Base-by-base conservation (phyloP, 2,797 vertebrate genomes). In the Pristis pectinata region DNA sequence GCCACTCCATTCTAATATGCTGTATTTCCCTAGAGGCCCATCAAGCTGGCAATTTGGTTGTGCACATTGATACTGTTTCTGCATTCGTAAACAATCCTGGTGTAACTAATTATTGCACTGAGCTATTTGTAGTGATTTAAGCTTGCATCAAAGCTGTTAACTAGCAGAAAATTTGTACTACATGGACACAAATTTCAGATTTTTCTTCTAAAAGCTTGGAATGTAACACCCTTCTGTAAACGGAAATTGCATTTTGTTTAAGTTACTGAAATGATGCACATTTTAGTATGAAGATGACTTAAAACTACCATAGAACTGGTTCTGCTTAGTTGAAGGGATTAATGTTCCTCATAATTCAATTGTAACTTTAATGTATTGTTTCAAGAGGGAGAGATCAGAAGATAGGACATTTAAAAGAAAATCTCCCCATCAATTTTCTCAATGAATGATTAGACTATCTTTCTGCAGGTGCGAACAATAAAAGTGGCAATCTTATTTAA, bases 161-260 rank as follows among this genome's bases (percentile, higher is more conserved):
- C 59, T 91, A 59, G 17, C 30, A 61, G 24, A 85, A 34, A 61
- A n/a, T 61, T 89, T 89, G 85, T 89, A 89, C 85, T 37, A 64
- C 15, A 37, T 30, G 24, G 19, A 56, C 82, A 49, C 82, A 80
- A 85, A 19, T 56, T 89, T 61, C 61, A 15, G 15, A 61, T 89
- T 34, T 9, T 34, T 59, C 53, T 37, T 64, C 56, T 85, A 7
- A 61, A 89, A 89, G 49, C 53, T 87, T 59, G 83, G 59, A 87
- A 19, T 61, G 22, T 41, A 37, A 67, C 41, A 37, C 13, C 80
- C 82, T 94, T 95, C 94, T 95, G 79, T 95, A 95, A 77, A 79
- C 95, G 95, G 95, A 94, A 95, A 95, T 95, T 95, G 95, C 95
- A 95, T 0, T 83, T 93, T 92, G 95, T 95, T 94, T 95, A 94